Percentiles rank a stretch among this genome's conserved stretches.
Conservation (phyloP, 2,113 vertebrate species). For the Entelurus aequoreus region DNA sequence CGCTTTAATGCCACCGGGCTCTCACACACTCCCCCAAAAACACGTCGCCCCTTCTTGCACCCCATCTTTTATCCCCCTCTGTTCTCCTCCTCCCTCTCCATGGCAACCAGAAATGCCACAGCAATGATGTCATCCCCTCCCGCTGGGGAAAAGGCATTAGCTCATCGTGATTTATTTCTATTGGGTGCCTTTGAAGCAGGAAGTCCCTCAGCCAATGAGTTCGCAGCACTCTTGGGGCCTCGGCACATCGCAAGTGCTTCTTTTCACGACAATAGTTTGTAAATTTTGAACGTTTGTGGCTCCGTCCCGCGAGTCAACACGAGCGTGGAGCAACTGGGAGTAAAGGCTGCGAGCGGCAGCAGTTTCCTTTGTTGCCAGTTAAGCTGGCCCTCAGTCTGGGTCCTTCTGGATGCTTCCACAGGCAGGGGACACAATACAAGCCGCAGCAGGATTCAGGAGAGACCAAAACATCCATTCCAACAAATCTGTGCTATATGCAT, state of each 20-base stretch:
- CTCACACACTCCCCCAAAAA: conserved; percentile 23
- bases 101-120: conserved; percentile 55
- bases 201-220: conserved; percentile 49
- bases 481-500: too few species aligned
- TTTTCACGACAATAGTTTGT: not conserved
- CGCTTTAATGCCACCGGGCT: conserved; percentile 2
- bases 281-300: conserved; percentile 1
- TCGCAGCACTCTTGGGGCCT: conserved; percentile 9
- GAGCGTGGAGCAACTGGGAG: conserved; percentile 28
- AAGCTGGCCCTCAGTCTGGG: conserved; percentile 44
- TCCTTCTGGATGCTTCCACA: conserved; percentile 40
- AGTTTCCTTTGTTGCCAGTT: conserved; percentile 60
- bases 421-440: conserved; percentile 33
- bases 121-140: conserved; percentile 56
- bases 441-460: conserved; percentile 12
- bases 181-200: conserved; percentile 30
- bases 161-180: conserved; percentile 52
- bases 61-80: conserved; percentile 3
- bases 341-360: conserved; percentile 40
- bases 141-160: conserved; percentile 39
- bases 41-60: conserved; percentile 12
- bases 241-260: conserved; percentile 21
- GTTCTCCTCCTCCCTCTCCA: conserved; percentile 19
- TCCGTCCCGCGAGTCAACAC: conserved; percentile 41
- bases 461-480: not conserved